Conservation (phyloP, 2,797 vertebrate genomes). For the Anomalospiza imberbis region DNA sequence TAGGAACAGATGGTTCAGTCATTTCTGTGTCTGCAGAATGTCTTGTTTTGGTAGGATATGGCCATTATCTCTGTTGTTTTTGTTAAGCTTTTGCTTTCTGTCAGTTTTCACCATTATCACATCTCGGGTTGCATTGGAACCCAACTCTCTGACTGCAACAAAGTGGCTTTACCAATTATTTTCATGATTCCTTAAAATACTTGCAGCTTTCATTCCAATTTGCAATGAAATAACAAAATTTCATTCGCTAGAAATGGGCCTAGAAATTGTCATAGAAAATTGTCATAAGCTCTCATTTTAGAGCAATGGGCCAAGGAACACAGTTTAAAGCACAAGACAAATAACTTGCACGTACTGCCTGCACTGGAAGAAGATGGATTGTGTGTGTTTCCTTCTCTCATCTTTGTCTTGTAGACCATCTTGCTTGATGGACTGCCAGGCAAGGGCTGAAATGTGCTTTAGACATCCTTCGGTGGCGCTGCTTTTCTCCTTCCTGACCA, state of each 20-base stretch:
- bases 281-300: not conserved
- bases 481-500: not conserved
- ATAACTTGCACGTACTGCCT: not conserved
- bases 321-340: not conserved
- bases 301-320: not conserved
- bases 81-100: not conserved
- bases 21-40: not conserved
- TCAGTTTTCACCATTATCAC: not conserved
- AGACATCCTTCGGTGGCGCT: not conserved
- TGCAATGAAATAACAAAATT: not conserved
- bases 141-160: not conserved
- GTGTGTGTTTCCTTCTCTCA: not conserved
- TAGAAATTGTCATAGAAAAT: not conserved
- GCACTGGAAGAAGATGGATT: not conserved
- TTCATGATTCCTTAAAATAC: not conserved
- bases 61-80: not conserved
- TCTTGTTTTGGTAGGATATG: not conserved
- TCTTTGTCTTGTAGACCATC: not conserved
- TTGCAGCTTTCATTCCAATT: not conserved
- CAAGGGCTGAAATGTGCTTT: not conserved
- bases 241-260: not conserved
- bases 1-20: not conserved
- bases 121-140: not conserved
- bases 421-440: conserved; percentile 2
- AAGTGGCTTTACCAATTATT: not conserved